Base-by-base conservation (phyloP, 35 echinoderm and acorn worm species). In the Chiridota heheva region DNA sequence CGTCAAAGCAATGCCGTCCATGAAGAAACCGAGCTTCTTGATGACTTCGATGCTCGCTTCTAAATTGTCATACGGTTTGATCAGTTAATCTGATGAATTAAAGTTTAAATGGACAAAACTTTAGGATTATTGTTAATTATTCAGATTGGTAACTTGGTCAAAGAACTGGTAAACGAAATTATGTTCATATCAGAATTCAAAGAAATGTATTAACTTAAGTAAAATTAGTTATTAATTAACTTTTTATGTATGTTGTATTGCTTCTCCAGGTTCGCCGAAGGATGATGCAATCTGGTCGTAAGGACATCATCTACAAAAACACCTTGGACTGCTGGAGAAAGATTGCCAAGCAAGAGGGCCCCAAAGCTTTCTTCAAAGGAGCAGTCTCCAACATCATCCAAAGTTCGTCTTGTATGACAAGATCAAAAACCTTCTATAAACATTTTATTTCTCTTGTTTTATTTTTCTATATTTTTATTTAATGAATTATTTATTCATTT, bases 201-300 rank as follows among this genome's bases (percentile, higher is more conserved):
- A n/a, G n/a, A n/a, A n/a, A n/a, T n/a, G n/a, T n/a, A n/a, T n/a
- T n/a, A n/a, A n/a, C n/a, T n/a, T n/a, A n/a, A n/a, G n/a, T n/a
- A n/a, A n/a, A n/a, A n/a, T n/a, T n/a, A n/a, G 1, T 55, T 25
- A 55, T 1, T 55, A 55, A 55, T 1, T 17, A 15, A 55, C 49
- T 17, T 55, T 55, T 55, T 17, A 25, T 25, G 24, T 55, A 55
- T 55, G 49, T 55, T 17, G 24, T 28, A 61, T 61, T n/a, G n/a
- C n/a, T n/a, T n/a, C n/a, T n/a, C n/a, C 55, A 78, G 75, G 75
- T 93, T 45, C 84, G 90, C 44, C 67, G 90, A 2, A 93, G 87
- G 90, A 93, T 93, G 90, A 93, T 93, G 90, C 90, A 93, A 63
- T 80, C 83, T 39, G 90, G 90, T 64, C 90, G 90, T 43, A 68